Percentiles rank a stretch among this genome's conserved stretches.
These are phyloP conservation scores for Trilocha varians DNA, from an alignment of 2,888 invertebrate genomes.

Conservation along the genomic window DNA sequence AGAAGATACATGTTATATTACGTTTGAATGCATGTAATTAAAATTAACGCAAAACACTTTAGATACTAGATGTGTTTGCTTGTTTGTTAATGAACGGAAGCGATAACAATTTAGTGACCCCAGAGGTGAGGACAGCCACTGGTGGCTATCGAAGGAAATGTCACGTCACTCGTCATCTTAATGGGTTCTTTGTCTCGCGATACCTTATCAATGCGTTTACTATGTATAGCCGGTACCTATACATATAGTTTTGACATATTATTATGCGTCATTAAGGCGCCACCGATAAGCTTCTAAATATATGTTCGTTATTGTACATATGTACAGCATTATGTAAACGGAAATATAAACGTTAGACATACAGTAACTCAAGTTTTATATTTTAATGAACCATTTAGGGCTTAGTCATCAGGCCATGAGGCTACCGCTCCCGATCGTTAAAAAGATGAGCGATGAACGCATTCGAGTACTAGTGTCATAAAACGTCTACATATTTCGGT, in stretches of 20 bases:
- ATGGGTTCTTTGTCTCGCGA: slow-evolving; percentile 70
- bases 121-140: slow-evolving; percentile 51
- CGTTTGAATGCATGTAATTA: not conserved
- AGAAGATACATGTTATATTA: no score
- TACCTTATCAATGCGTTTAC: slow-evolving; percentile 55
- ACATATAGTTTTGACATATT: not conserved
- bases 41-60: slow-evolving; percentile 3
- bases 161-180: slow-evolving; percentile 61
- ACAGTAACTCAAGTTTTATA: not conserved
- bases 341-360: not conserved
- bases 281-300: not conserved
- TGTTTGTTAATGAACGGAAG: slow-evolving; percentile 57
- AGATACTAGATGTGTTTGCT: slow-evolving; percentile 24
- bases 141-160: slow-evolving; percentile 68
- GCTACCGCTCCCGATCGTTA: slow-evolving; percentile 7
- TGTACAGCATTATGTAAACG: not conserved
- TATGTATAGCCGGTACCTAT: slow-evolving; percentile 5
- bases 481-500: slow-evolving; percentile 27
- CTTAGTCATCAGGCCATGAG: slow-evolving; percentile 1
- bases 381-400: not conserved
- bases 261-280: not conserved
- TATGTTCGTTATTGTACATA: not conserved
- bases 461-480: slow-evolving; percentile 32
- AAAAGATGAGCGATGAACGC: slow-evolving; percentile 29
- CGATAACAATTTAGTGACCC: slow-evolving; percentile 66